Evolutionary conservation across 2,888 invertebrate genomes (phyloP).

Genomic region (Xestia xanthographa): DNA sequence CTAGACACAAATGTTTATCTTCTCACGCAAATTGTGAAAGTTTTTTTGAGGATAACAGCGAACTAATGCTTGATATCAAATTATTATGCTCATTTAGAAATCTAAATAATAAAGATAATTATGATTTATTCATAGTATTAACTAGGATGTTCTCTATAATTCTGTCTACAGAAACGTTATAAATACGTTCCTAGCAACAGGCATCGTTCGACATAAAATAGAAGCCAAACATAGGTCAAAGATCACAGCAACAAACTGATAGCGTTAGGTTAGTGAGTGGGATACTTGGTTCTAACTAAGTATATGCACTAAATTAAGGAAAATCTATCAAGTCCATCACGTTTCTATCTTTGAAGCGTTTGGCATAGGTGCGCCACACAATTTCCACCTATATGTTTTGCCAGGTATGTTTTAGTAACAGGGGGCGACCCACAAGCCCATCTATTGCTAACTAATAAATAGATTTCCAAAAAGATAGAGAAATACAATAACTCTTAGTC

Average conservation of each 20-base stretch:
- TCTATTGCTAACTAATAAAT: neutral
- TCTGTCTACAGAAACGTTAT: neutral
- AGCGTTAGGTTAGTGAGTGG: constrained; percentile 25
- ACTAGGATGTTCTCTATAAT: neutral
- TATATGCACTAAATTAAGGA: neutral
- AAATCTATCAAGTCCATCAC: neutral
- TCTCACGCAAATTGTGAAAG: constrained; percentile 33
- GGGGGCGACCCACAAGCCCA: neutral
- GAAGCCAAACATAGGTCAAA: constrained; percentile 21
- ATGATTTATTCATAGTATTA: too few relatives aligned
- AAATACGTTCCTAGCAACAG: neutral
- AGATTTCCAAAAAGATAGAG: neutral
- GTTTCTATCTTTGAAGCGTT: neutral
- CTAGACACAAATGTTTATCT: constrained; percentile 40
- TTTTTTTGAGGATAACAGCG: constrained; percentile 18
- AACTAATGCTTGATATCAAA: neutral
- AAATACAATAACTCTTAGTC: neutral
- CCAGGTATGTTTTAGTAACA: neutral
- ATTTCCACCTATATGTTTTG: neutral
- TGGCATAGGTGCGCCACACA: neutral
- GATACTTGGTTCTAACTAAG: neutral
- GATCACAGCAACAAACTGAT: constrained; percentile 38
- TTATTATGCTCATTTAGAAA: neutral
- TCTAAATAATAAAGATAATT: neutral
- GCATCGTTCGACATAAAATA: neutral